Conservation (phyloP, 2,113 vertebrate genomes). For the Maccullochella peelii region DNA sequence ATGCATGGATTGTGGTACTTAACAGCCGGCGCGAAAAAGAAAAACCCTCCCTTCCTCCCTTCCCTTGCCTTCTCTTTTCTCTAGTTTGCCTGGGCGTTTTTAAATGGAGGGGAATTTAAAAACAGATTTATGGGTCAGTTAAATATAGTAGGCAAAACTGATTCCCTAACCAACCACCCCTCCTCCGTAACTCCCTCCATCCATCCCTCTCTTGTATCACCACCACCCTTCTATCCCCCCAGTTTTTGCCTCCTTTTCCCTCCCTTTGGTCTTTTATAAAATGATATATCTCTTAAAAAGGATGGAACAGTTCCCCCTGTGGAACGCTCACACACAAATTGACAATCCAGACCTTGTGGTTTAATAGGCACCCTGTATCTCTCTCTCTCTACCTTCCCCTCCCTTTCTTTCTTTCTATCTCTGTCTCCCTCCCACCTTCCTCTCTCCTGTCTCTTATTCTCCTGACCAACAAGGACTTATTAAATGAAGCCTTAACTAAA, state of each 20-base stretch:
- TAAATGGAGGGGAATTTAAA: conserved; percentile 88
- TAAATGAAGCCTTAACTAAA: conserved; percentile 87
- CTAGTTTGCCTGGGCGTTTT: conserved; percentile 82
- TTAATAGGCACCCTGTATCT: conserved; percentile 80
- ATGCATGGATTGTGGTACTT: conserved; percentile 88
- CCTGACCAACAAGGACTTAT: conserved; percentile 84
- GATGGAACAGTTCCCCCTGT: conserved; percentile 82
- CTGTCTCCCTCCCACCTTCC: conserved; percentile 54
- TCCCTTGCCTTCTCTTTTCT: conserved; percentile 57
- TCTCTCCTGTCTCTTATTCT: conserved; percentile 67
- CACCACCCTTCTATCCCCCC: conserved; percentile 72
- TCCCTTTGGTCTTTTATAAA: conserved; percentile 87
- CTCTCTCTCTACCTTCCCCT: conserved; percentile 41
- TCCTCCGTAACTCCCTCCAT: conserved; percentile 78
- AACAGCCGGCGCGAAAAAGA: conserved; percentile 84
- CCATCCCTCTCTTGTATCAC: conserved; percentile 72
- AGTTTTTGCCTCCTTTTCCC: conserved; percentile 77
- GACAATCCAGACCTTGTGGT: conserved; percentile 83
- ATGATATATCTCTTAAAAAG: conserved; percentile 87
- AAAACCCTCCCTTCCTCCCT: conserved; percentile 75
- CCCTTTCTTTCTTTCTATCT: conserved; percentile 49
- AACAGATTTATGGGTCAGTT: conserved; percentile 92
- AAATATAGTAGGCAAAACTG: conserved; percentile 89
- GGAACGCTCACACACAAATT: conserved; percentile 86
- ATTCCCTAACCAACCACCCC: conserved; percentile 82